Evolutionary conservation across 2,797 vertebrate species (phyloP).

Genomic region (Novumbra hubbsi): DNA sequence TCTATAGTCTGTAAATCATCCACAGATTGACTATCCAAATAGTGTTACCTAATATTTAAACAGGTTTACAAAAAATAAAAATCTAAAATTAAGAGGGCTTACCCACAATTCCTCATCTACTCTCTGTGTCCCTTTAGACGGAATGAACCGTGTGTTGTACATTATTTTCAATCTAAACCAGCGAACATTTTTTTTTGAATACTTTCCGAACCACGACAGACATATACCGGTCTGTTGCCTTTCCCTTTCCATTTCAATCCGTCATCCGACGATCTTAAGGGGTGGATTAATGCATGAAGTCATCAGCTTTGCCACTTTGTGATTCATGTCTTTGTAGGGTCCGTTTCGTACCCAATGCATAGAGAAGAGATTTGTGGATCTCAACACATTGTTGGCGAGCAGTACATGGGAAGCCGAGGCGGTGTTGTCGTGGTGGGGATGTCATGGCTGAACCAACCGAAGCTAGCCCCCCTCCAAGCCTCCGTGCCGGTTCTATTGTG

Average conservation of each 20-base stretch:
- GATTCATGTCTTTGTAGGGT: conserved; percentile 17
- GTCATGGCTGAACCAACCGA: conserved; percentile 38
- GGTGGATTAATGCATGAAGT: conserved; percentile 40
- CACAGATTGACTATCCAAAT: no score
- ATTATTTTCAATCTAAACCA: no score
- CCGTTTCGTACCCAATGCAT: conserved; percentile 34
- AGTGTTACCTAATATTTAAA: no score
- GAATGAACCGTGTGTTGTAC: no score
- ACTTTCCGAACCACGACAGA: no score
- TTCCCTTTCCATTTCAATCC: conserved; percentile 35
- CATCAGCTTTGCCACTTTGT: conserved; percentile 40
- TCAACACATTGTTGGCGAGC: not conserved
- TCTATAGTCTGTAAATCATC: no score
- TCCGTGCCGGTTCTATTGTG: conserved; percentile 38
- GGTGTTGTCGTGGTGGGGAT: conserved; percentile 6
- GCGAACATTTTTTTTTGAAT: no score
- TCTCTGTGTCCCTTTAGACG: no score
- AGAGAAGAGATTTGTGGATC: conserved; percentile 11
- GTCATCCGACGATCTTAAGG: conserved; percentile 19
- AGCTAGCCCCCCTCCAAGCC: conserved; percentile 27
- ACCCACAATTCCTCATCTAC: no score
- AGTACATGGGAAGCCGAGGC: conserved; percentile 19
- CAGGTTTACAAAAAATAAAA: no score
- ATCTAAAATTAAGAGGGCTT: no score
- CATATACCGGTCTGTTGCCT: conserved; percentile 3